phyloP scores from a whole-genome alignment of 2,113 vertebrate species.

The Speoplatyrhinus poulsoni region DNA sequence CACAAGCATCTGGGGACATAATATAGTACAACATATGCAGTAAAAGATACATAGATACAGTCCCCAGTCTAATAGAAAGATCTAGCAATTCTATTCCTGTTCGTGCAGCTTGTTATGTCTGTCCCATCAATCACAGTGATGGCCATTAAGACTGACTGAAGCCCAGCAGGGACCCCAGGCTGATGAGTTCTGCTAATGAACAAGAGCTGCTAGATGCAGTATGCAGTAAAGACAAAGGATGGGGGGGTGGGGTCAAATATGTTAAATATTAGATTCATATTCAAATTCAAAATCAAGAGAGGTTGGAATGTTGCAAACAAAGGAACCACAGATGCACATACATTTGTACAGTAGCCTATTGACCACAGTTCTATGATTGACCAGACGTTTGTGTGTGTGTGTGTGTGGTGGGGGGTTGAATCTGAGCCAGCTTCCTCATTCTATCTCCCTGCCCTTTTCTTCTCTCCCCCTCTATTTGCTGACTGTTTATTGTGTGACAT shows the following conservation, averaged over 20 bases:
- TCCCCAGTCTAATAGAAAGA: neutral
- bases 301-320: neutral
- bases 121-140: slow-evolving; percentile 27
- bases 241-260: neutral
- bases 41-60: too few relatives aligned
- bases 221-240: neutral
- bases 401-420: slow-evolving; percentile 26
- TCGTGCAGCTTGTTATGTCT: slow-evolving; percentile 3
- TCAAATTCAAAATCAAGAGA: neutral
- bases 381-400: slow-evolving; percentile 21
- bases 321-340: neutral
- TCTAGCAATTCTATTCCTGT: neutral
- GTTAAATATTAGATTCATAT: neutral
- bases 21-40: too few relatives aligned
- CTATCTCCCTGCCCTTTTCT: neutral
- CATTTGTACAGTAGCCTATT: slow-evolving; percentile 1
- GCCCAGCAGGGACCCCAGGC: neutral
- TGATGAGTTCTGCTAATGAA: neutral
- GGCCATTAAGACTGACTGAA: slow-evolving; percentile 8
- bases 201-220: neutral
- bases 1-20: neutral
- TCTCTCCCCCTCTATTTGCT: slow-evolving; percentile 23
- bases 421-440: slow-evolving; percentile 16
- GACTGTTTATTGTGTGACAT: slow-evolving; percentile 7
- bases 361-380: neutral